These are phyloP conservation scores for Helicoverpa zea DNA, from an alignment of 1,140 invertebrate genomes.

Conservation along the genomic window DNA sequence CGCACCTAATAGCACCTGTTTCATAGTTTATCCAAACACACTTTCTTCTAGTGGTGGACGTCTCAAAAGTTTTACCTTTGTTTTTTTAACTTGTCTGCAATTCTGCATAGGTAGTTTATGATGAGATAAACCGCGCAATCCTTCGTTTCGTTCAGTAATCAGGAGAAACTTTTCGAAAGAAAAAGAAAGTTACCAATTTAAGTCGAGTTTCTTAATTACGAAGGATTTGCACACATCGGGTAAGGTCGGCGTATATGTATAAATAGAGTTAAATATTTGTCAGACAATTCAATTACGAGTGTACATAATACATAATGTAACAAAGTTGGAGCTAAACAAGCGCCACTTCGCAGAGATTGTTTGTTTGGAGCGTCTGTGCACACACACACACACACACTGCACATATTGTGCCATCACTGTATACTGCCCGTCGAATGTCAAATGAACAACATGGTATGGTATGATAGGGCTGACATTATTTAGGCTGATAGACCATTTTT, in stretches of 20 bases:
- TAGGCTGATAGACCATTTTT: too few species aligned
- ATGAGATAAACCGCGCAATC: neutral
- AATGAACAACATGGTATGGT: too few species aligned
- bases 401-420: neutral
- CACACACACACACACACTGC: neutral
- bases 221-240: neutral
- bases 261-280: conserved; percentile 36
- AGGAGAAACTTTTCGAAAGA: neutral
- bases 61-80: neutral
- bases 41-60: neutral
- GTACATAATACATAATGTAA: conserved; percentile 38
- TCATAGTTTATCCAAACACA: too few species aligned
- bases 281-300: conserved; percentile 39
- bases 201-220: neutral
- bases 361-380: conserved; percentile 23
- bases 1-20: too few species aligned
- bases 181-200: neutral
- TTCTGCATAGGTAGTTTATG: neutral
- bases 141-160: neutral
- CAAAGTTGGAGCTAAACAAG: conserved; percentile 44
- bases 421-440: too few species aligned
- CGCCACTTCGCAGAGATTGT: conserved; percentile 36
- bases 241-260: neutral
- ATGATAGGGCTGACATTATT: too few species aligned
- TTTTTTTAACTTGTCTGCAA: neutral